Conservation (phyloP, 1,140 invertebrate genomes). For the Maconellicoccus hirsutus region DNA sequence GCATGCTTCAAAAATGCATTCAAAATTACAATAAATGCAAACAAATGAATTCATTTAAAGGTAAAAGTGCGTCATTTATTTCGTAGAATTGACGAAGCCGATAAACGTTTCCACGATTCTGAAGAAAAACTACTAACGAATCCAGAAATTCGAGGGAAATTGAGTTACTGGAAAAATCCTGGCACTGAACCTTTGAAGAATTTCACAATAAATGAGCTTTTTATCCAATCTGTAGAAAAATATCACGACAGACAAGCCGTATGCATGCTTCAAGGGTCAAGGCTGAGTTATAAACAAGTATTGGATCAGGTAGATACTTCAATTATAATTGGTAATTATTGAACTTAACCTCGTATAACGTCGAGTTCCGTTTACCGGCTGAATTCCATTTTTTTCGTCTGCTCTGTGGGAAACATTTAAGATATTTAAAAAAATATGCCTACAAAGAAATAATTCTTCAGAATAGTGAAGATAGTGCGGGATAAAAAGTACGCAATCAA, state of each 20-base stretch:
- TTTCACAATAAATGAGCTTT: constrained; percentile 34
- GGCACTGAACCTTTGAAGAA: constrained; percentile 31
- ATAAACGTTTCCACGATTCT: background rate
- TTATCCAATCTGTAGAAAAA: constrained; percentile 32
- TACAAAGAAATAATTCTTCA: too few species aligned
- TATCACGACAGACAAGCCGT: constrained; percentile 32
- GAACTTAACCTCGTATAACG: background rate
- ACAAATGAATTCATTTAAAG: too few species aligned
- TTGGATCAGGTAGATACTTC: background rate
- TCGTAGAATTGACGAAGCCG: background rate
- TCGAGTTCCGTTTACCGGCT: too few species aligned
- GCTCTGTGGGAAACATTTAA: too few species aligned
- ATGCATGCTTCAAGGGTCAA: constrained; percentile 15
- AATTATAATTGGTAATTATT: background rate
- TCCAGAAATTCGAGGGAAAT: background rate
- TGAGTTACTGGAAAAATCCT: constrained; percentile 31
- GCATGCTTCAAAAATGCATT: too few species aligned
- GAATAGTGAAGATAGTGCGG: too few species aligned
- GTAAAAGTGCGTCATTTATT: too few species aligned
- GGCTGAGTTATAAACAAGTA: constrained; percentile 7
- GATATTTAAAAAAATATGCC: too few species aligned
- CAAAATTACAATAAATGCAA: too few species aligned
- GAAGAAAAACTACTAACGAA: background rate
- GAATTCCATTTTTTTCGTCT: too few species aligned
- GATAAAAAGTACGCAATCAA: too few species aligned